Evolutionary conservation across 2,113 vertebrate genomes (phyloP).

Genomic region (Phaetusa simplex): DNA sequence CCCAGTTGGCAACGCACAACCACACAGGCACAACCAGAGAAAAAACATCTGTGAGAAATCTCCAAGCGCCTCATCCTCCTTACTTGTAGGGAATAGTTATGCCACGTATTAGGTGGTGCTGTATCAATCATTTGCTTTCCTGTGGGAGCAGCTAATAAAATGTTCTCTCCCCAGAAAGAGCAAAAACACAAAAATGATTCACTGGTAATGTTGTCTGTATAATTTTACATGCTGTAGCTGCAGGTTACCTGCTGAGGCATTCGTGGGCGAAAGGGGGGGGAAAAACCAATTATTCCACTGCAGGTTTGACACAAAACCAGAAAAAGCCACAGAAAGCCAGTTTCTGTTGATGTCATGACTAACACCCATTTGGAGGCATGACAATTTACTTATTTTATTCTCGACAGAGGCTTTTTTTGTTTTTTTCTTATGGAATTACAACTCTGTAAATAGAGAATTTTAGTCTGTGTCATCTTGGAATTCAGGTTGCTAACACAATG

Average conservation of each 20-base stretch:
- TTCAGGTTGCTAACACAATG: neutral
- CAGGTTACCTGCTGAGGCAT: slow-evolving; percentile 17
- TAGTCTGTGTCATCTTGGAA: neutral
- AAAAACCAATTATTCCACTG: neutral
- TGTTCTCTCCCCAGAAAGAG: neutral
- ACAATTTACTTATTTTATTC: neutral
- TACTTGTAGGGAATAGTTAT: neutral
- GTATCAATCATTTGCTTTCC: neutral
- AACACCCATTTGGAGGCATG: neutral
- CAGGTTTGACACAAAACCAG: slow-evolving; percentile 14
- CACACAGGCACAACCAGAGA: neutral
- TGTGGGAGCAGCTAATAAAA: neutral
- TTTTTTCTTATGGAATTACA: neutral
- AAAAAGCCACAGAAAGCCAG: neutral
- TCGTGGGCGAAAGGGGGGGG: neutral
- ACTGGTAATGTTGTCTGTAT: neutral
- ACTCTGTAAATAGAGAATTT: neutral
- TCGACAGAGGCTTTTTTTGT: neutral
- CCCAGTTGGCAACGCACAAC: neutral
- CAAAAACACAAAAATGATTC: neutral
- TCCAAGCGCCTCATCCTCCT: neutral
- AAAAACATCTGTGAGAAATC: neutral
- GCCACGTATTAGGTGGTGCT: neutral
- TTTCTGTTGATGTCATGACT: neutral
- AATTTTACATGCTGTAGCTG: slow-evolving; percentile 37